These are phyloP conservation scores for Chamaetylas fuelleborni DNA, from an alignment of 2,113 vertebrate species.

Conservation along the genomic window DNA sequence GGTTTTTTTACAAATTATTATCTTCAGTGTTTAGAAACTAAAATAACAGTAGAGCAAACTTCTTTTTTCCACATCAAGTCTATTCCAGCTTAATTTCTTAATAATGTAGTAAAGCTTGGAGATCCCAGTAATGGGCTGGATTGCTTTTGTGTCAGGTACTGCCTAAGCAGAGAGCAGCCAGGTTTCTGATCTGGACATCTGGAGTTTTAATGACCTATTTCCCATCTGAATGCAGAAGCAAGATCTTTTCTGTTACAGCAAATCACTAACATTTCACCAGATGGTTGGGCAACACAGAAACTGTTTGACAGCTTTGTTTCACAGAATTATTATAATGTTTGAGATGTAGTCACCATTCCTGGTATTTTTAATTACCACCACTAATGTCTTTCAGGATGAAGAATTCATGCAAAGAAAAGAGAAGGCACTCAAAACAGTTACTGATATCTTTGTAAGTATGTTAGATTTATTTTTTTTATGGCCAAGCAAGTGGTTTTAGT, in stretches of 20 bases:
- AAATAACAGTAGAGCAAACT: neutral
- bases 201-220: neutral
- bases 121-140: neutral
- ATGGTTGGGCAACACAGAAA: neutral
- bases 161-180: neutral
- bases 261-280: neutral
- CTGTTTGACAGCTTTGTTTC: neutral
- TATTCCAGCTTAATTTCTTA: neutral
- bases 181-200: neutral
- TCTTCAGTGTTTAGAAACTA: neutral
- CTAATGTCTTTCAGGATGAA: slow-evolving; percentile 81
- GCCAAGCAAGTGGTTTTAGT: neutral
- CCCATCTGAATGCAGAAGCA: neutral
- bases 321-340: neutral
- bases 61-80: neutral
- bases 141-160: neutral
- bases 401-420: slow-evolving; percentile 87
- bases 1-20: neutral
- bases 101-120: neutral
- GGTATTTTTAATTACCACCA: neutral
- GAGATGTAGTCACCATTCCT: neutral
- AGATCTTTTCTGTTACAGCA: neutral
- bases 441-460: slow-evolving; percentile 85
- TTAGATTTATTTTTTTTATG: neutral
- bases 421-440: slow-evolving; percentile 79